These are phyloP conservation scores for Anadara kagoshimensis DNA, from an alignment of 1,140 invertebrate genomes.

Conservation along the genomic window DNA sequence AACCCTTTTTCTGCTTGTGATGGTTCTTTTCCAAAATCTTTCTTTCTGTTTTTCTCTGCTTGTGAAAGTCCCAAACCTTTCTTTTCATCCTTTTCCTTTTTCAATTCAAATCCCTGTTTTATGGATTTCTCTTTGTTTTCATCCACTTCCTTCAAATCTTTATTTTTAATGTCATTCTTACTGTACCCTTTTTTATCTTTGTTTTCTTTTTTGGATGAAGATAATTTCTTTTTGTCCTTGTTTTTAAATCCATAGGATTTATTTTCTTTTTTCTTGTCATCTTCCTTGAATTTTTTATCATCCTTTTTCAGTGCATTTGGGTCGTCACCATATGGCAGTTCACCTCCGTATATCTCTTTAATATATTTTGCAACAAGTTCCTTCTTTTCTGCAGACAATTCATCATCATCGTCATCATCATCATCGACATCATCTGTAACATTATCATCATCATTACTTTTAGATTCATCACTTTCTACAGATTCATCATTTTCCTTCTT, in stretches of 20 bases:
- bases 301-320: not conserved
- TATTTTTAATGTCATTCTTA: too few species aligned
- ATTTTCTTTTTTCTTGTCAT: too few species aligned
- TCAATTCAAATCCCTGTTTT: too few species aligned
- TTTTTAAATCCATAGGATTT: too few species aligned
- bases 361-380: conserved; percentile 18
- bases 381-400: conserved; percentile 3
- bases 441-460: not conserved
- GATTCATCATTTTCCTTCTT: conserved; percentile 28
- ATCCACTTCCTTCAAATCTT: too few species aligned
- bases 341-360: conserved; percentile 34
- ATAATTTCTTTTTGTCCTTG: too few species aligned
- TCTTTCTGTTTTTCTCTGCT: not conserved
- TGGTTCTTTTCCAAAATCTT: not conserved
- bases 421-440: not conserved
- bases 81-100: too few species aligned
- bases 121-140: too few species aligned
- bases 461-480: conserved; percentile 10
- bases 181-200: too few species aligned
- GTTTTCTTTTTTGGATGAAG: too few species aligned
- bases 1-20: not conserved
- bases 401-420: conserved; percentile 8
- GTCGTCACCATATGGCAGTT: conserved; percentile 21
- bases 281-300: not conserved
- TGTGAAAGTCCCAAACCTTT: too few species aligned